Percentiles rank a stretch among this genome's conserved stretches.
Conservation (phyloP, 2,113 vertebrate genomes). For the Brachypteracias leptosomus region DNA sequence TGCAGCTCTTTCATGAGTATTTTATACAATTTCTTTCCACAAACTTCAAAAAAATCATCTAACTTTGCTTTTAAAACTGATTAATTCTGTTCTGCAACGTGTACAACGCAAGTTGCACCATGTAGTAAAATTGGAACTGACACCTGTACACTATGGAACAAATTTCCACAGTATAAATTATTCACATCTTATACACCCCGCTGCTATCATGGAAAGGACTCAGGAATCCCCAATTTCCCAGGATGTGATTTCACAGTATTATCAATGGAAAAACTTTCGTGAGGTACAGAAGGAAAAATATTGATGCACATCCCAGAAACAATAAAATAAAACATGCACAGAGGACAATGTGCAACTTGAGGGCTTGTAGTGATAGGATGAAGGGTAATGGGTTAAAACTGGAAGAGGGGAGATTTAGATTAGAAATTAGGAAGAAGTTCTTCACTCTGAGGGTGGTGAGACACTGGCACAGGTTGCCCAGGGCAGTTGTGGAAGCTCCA, state of each 20-base stretch:
- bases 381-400: no score
- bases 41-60: constrained; percentile 32
- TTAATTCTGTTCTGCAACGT: neutral
- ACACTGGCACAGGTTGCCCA: no score
- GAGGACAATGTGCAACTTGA: neutral
- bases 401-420: no score
- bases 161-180: neutral
- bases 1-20: neutral
- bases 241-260: neutral
- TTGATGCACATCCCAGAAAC: neutral
- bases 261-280: neutral
- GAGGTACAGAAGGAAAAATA: neutral
- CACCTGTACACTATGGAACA: neutral
- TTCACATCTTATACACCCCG: neutral
- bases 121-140: neutral
- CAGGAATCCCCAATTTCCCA: neutral
- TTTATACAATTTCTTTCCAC: neutral
- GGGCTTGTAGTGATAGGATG: no score
- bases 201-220: neutral
- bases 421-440: no score
- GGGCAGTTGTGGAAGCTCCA: no score
- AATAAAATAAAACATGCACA: neutral
- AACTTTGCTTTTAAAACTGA: neutral
- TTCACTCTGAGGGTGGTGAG: no score
- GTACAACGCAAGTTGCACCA: neutral